A percentile compares a stretch with the other conserved stretches of the same genome.
Conservation (phyloP, 1,140 invertebrate species). For the Potamilus streckersoni region DNA sequence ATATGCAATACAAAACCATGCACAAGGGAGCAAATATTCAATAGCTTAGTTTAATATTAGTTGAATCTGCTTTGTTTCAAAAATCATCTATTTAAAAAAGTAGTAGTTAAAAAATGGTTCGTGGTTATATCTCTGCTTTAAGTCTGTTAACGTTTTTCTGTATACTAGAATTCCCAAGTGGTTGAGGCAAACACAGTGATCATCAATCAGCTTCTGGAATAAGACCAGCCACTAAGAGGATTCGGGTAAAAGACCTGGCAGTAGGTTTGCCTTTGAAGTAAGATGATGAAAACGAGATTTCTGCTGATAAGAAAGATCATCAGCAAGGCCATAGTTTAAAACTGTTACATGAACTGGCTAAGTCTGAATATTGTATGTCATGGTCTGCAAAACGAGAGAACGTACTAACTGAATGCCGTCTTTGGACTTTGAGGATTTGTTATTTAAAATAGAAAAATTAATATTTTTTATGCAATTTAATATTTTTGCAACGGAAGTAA, state of each 20-base stretch:
- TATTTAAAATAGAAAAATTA: slow-evolving; percentile 29
- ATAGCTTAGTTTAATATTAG: neutral
- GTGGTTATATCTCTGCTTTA: neutral
- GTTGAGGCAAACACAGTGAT: neutral
- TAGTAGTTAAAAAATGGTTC: neutral
- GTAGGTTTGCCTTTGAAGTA: slow-evolving; percentile 3
- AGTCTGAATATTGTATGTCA: slow-evolving; percentile 29
- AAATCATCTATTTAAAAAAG: neutral
- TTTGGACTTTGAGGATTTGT: slow-evolving; percentile 21
- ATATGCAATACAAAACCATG: neutral
- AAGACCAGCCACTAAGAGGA: slow-evolving; percentile 6
- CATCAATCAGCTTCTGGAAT: neutral
- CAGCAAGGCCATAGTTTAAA: slow-evolving; percentile 17
- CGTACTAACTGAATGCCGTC: slow-evolving; percentile 19
- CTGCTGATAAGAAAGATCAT: slow-evolving; percentile 33
- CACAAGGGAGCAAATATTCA: neutral
- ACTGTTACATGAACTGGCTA: slow-evolving; percentile 14
- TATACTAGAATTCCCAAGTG: slow-evolving; percentile 1
- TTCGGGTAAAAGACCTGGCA: neutral
- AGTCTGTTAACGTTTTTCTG: neutral
- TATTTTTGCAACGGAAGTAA: slow-evolving; percentile 1
- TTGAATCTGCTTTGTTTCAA: neutral
- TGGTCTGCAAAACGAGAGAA: slow-evolving; percentile 16
- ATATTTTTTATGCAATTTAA: slow-evolving; percentile 23
- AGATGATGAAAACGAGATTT: slow-evolving; percentile 6